Base-by-base conservation (phyloP, 2,888 invertebrate genomes). In the Pheosia gnoma region DNA sequence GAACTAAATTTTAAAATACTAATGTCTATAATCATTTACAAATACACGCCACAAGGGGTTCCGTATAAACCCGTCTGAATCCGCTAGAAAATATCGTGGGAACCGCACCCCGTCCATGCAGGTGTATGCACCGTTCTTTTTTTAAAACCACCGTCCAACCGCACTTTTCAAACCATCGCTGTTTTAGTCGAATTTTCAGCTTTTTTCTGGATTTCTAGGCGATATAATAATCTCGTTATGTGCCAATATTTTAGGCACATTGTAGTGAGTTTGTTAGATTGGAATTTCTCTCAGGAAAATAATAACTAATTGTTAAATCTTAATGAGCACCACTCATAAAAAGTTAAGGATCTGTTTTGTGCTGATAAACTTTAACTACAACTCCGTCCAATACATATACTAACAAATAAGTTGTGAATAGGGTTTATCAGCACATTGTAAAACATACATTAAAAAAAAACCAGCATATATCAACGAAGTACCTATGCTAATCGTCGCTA, bases 31-130 rank as follows among this genome's bases (percentile, higher is more conserved):
- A 8, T 11, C 59, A 59, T 63, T 59, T 47, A 68, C 62, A 68
- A 67, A 68, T 47, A 47, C 43, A 47, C 5, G n/a, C 47, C 47
- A 47, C 47, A 47, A n/a, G 47, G 68, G 65, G 67, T 71, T 73
- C 64, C 25, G 6, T 3, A 25, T 9, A 53, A 11, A 36, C 37
- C 25, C 7, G 10, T 36, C 53, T 37, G 53, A 25, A 11, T 37
- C 11, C 37, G 71, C 70, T 66, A 69, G 72, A 65, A 77, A 76
- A 77, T 76, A 77, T 71, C 81, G 83, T 83, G 77, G 68, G 71
- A 78, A 74, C 45, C 54, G 59, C 54, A 66, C 70, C 68, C 68
- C 71, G 61, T 71, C 73, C 71, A 75, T 69, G 77, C 83, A 83
- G 82, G 83, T 71, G 78, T 71, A 77, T 68, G 59, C 60, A 65